Percentiles rank a stretch among this genome's conserved stretches.
phyloP scores from a whole-genome alignment of 2,888 invertebrate genomes.

The Trichogramma evanescens region DNA sequence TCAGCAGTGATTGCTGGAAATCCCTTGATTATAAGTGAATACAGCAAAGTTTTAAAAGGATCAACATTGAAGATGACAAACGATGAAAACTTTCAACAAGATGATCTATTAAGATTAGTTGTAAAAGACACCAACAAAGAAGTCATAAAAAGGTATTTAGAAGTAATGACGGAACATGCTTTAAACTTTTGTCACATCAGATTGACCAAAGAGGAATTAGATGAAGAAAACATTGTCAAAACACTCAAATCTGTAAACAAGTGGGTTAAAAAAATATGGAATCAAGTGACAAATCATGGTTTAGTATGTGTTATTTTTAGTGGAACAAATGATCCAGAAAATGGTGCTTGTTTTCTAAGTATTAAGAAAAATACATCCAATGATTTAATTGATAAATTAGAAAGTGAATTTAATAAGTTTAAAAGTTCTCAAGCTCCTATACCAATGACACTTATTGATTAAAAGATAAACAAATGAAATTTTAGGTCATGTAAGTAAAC shows the following conservation, averaged over 20 bases:
- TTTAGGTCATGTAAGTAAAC: too few species aligned
- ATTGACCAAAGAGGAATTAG: conserved; percentile 42
- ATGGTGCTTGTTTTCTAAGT: conserved; percentile 43
- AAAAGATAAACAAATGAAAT: too few species aligned
- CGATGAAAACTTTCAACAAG: conserved; percentile 43
- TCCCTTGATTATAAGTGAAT: conserved; percentile 56
- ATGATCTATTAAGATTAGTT: conserved; percentile 45
- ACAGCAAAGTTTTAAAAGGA: conserved; percentile 53
- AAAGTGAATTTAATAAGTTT: background rate
- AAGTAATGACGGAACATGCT: conserved; percentile 49
- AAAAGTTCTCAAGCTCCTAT: too few species aligned
- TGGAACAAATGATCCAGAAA: conserved; percentile 52
- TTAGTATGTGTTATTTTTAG: conserved; percentile 64
- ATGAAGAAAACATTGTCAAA: conserved; percentile 49
- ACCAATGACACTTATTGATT: too few species aligned
- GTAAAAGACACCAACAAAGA: conserved; percentile 33
- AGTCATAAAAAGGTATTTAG: conserved; percentile 29
- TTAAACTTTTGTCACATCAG: conserved; percentile 61
- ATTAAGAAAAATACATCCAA: conserved; percentile 29
- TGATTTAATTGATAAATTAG: background rate
- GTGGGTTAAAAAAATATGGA: conserved; percentile 58
- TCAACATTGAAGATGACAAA: conserved; percentile 39
- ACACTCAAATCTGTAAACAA: conserved; percentile 45
- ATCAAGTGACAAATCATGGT: conserved; percentile 54
- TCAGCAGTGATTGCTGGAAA: conserved; percentile 51